Conservation (phyloP, 2,888 invertebrate genomes). For the Nesidiocoris tenuis region DNA sequence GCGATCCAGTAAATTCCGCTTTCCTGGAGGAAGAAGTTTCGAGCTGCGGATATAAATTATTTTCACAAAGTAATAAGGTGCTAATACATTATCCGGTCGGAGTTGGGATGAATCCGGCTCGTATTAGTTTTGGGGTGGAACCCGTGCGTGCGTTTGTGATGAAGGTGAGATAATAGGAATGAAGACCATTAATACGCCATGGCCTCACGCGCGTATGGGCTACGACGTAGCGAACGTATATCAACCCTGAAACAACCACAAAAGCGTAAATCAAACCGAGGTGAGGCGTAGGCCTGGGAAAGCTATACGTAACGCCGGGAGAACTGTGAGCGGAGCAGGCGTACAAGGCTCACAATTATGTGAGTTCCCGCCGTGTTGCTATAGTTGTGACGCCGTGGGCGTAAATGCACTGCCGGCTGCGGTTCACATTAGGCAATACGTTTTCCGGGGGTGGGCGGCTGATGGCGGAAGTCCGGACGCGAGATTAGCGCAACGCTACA, state of each 20-base stretch:
- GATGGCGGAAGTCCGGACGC: slow-evolving; percentile 12
- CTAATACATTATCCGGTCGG: slow-evolving; percentile 2
- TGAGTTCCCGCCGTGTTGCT: slow-evolving; percentile 11
- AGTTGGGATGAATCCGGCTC: not conserved
- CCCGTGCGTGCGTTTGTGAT: slow-evolving; percentile 6
- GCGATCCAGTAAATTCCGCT: not conserved
- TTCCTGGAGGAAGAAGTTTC: not conserved
- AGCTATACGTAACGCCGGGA: not conserved
- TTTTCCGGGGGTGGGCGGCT: slow-evolving; percentile 4
- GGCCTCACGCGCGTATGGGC: slow-evolving; percentile 17
- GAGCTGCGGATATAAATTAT: not conserved
- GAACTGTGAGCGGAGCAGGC: not conserved
- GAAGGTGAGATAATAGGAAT: slow-evolving; percentile 41
- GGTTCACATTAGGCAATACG: slow-evolving; percentile 41
- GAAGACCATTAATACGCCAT: slow-evolving; percentile 40
- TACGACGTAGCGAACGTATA: slow-evolving; percentile 7
- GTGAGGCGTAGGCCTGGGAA: slow-evolving; percentile 16
- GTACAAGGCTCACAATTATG: slow-evolving; percentile 26
- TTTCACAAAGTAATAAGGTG: slow-evolving; percentile 9
- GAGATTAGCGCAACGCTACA: slow-evolving; percentile 19
- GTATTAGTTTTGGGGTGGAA: slow-evolving; percentile 36
- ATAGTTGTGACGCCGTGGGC: not conserved
- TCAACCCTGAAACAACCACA: slow-evolving; percentile 34
- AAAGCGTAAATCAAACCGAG: slow-evolving; percentile 30
- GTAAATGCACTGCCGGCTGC: slow-evolving; percentile 35